Base-by-base conservation (phyloP, 2,113 vertebrate species). In the Columba janthina region DNA sequence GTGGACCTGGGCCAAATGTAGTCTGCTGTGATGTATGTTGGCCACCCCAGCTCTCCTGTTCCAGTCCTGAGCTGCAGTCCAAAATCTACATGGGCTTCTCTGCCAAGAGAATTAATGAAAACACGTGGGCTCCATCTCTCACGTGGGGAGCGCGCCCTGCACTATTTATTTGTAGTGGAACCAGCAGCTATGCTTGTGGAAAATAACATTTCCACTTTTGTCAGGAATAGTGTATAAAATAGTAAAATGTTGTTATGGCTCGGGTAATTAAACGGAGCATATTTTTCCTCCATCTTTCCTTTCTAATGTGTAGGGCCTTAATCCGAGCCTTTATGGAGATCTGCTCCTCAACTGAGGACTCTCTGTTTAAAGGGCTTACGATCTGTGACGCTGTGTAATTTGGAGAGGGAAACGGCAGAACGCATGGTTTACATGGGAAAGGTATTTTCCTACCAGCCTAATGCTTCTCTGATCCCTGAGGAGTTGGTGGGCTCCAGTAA, bases 21-120 rank as follows among this genome's bases (percentile, higher is more conserved):
- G 83, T 73, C 93, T 83, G 95, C 92, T 88, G 85, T 90, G 96
- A 93, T 97, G 67, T 90, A 31, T 93, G 93, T 83, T 94, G 96
- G 95, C 96, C 96, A 96, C 96, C 95, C 89, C 91, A 91, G 92
- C 93, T 95, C 92, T 95, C 69, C 73, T 75, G 88, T 74, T 93
- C 85, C 96, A 93, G 85, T 61, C 81, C 66, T 14, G 38, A 79
- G 40, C 87, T 75, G 60, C 87, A 61, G 36, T 96, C 96, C 96
- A 96, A 96, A 71, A 94, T 70, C 95, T 89, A 91, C 91, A 91
- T 6, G 93, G 73, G 78, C 89, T 88, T 24, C 75, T 50, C 62
- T 96, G 97, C 96, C 97, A 96, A 91, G 83, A 96, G 95, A 70
- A 70, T 83, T 73, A 79, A 88, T 83, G 94, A 80, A 91, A 90